Conservation (phyloP, 2,888 invertebrate genomes). For the Dasypolia templi region DNA sequence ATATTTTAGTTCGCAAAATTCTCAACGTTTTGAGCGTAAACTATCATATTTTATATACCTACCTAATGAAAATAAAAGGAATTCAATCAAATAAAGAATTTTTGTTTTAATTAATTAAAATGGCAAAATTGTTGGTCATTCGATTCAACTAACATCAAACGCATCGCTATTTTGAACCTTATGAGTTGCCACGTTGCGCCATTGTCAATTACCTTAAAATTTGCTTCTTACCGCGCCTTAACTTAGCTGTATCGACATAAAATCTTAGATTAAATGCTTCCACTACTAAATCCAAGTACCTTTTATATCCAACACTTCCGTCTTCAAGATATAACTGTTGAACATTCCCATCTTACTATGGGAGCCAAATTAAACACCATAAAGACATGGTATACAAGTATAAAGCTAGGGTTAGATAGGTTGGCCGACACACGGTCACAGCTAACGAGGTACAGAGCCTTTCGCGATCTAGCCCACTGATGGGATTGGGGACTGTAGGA, state of each 20-base stretch:
- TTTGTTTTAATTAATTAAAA: too few species aligned
- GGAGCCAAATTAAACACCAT: slow-evolving; percentile 34
- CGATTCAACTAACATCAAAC: too few species aligned
- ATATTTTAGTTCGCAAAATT: too few species aligned
- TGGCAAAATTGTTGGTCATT: too few species aligned
- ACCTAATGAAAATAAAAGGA: too few species aligned
- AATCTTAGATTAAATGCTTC: background rate
- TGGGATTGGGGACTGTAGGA: slow-evolving; percentile 38
- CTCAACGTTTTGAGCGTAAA: too few species aligned
- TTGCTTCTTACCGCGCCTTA: too few species aligned
- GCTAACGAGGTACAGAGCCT: slow-evolving; percentile 74
- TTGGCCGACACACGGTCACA: slow-evolving; percentile 73
- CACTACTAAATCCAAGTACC: background rate
- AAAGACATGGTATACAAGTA: slow-evolving; percentile 41
- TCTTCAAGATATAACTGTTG: slow-evolving; percentile 8
- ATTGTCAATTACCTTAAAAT: too few species aligned
- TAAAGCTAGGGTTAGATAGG: slow-evolving; percentile 73
- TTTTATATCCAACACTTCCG: background rate
- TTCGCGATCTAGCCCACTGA: slow-evolving; percentile 57
- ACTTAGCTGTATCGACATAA: background rate
- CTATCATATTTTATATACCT: too few species aligned
- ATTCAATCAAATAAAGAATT: too few species aligned
- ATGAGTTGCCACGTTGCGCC: too few species aligned
- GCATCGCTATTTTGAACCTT: too few species aligned
- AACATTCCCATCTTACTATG: slow-evolving; percentile 28